Conservation (phyloP, 2,888 invertebrate genomes). For the Cephus rjabovi region DNA sequence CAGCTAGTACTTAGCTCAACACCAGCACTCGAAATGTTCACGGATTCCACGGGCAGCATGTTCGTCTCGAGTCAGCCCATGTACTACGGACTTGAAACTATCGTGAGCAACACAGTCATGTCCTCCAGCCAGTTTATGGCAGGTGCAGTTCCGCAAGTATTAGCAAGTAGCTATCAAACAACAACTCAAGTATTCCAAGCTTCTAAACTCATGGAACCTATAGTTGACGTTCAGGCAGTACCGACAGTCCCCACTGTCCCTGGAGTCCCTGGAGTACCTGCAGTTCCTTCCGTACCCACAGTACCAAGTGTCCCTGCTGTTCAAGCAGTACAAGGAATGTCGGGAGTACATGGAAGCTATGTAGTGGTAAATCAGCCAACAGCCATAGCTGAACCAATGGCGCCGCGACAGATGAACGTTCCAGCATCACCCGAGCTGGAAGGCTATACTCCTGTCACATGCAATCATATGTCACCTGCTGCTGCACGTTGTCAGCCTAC, state of each 20-base stretch:
- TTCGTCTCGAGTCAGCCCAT: slow-evolving; percentile 77
- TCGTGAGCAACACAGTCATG: slow-evolving; percentile 90
- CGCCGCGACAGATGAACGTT: slow-evolving; percentile 25
- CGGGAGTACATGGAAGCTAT: slow-evolving; percentile 50
- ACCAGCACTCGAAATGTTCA: slow-evolving; percentile 75
- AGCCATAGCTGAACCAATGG: slow-evolving; percentile 38
- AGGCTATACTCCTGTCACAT: slow-evolving; percentile 39
- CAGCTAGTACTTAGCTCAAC: slow-evolving; percentile 74
- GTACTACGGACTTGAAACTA: slow-evolving; percentile 86
- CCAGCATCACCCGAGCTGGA: slow-evolving; percentile 17
- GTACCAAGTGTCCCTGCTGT: slow-evolving; percentile 48
- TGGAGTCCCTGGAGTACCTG: slow-evolving; percentile 42
- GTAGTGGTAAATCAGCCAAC: slow-evolving; percentile 55
- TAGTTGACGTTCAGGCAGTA: slow-evolving; percentile 79
- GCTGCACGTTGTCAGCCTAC: slow-evolving; percentile 31
- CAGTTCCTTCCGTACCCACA: slow-evolving; percentile 46
- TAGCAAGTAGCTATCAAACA: slow-evolving; percentile 87
- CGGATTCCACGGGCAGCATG: slow-evolving; percentile 68
- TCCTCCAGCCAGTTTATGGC: slow-evolving; percentile 89
- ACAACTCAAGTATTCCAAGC: slow-evolving; percentile 88
- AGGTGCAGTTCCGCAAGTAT: slow-evolving; percentile 82
- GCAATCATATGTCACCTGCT: slow-evolving; percentile 39
- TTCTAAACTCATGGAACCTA: slow-evolving; percentile 82
- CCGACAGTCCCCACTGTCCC: slow-evolving; percentile 49
- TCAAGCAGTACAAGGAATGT: slow-evolving; percentile 45